Base-by-base conservation (phyloP, 2,888 invertebrate species). In the Conistra vaccinii region DNA sequence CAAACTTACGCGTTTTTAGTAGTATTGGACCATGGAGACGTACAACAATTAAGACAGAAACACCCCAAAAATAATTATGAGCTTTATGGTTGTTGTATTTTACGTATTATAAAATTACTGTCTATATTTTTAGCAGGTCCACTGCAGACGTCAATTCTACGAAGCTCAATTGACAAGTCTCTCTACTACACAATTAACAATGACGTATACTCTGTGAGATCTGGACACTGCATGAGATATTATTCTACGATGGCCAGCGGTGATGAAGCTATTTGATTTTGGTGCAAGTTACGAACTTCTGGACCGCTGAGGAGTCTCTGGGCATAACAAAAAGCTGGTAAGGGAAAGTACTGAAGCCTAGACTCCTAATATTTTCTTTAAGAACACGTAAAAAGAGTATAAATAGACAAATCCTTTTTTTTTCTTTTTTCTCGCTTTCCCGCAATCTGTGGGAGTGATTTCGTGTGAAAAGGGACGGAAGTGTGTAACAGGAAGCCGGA, bases 221-320 rank as follows among this genome's bases (percentile, higher is more conserved):
- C 62, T 48, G 67, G 48, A 63, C 48, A 67, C 67, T 51, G 48
- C 55, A 63, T 51, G 84, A 69, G 80, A 68, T 67, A 80, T 68
- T 72, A 82, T 81, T 20, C 66, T 58, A 57, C 32, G 14, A 81
- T 58, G 61, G 83, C 62, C 23, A 72, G 58, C 42, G 14, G 60
- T 76, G 83, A 85, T 85, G 85, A 84, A 85, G 85, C 69, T 69
- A 73, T 85, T 82, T 57, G 14, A 14, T 12, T 66, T 60, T 66
- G 75, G 84, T 32, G 42, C 85, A 84, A 84, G 78, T 67, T 14
- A 78, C 14, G 9, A 70, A 48, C 74, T 69, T 71, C 4, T 7
- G 32, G 26, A 26, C 9, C 9, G 9, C 9, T 32, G 58, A 20
- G 9, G 4, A 3, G 9, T 20, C 4, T 20, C 20, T 58, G 29